Conservation (phyloP, 2,113 vertebrate genomes). For the Dicerorhinus sumatrensis region DNA sequence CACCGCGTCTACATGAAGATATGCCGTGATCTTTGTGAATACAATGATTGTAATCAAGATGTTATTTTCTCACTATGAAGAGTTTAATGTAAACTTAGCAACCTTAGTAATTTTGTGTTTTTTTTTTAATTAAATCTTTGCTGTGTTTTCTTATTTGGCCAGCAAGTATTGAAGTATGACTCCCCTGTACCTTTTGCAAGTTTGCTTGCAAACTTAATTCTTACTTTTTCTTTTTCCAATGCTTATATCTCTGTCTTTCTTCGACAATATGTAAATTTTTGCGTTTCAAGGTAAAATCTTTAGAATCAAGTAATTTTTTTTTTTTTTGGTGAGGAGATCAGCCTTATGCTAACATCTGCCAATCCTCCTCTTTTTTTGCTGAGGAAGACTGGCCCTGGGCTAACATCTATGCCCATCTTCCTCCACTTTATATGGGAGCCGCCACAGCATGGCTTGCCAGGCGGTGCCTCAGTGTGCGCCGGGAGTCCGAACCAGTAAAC, state of each 20-base stretch:
- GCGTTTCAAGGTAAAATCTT: constrained; percentile 47
- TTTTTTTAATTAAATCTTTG: not conserved
- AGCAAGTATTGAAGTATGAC: not conserved
- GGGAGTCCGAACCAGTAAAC: too few relatives aligned
- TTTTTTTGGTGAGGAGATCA: too few relatives aligned
- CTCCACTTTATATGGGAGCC: too few relatives aligned
- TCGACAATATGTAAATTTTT: constrained; percentile 5
- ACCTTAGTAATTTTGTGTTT: not conserved
- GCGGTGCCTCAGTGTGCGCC: too few relatives aligned
- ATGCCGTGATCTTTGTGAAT: not conserved
- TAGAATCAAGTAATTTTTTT: not conserved
- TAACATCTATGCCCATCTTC: too few relatives aligned
- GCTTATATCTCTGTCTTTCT: not conserved
- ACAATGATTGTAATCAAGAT: not conserved
- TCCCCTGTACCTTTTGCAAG: not conserved
- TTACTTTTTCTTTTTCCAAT: not conserved
- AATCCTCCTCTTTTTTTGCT: too few relatives aligned
- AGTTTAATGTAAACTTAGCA: not conserved
- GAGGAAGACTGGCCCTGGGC: too few relatives aligned
- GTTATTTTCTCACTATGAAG: not conserved
- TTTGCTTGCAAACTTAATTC: constrained; percentile 12
- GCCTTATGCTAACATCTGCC: too few relatives aligned
- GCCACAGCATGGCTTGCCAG: too few relatives aligned
- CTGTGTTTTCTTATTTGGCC: not conserved
- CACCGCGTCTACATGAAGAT: not conserved